Conservation (phyloP, 2,797 vertebrate genomes). For the Tolypeutes matacus region DNA sequence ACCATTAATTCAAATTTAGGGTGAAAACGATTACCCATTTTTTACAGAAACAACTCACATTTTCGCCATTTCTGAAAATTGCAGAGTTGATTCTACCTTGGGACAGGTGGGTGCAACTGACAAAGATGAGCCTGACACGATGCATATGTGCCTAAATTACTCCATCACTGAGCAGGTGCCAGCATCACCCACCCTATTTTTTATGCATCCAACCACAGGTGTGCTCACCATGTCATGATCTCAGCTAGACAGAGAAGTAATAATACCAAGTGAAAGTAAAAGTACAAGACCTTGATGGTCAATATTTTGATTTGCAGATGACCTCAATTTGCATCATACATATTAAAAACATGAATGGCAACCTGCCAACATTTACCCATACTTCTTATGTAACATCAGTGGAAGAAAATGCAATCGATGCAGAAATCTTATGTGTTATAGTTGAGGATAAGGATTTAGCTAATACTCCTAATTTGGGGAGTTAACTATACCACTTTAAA, state of each 20-base stretch:
- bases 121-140: conserved; percentile 86
- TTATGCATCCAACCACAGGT: conserved; percentile 88
- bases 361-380: conserved; percentile 89
- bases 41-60: conserved; percentile 85
- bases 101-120: conserved; percentile 91
- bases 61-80: conserved; percentile 90
- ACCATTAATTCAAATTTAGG: conserved; percentile 89
- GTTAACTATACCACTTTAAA: conserved; percentile 91
- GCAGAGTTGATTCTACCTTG: conserved; percentile 88
- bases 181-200: conserved; percentile 82
- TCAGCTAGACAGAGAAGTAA: conserved; percentile 93
- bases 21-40: conserved; percentile 91
- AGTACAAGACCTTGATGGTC: conserved; percentile 92
- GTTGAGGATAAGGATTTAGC: conserved; percentile 91
- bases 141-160: conserved; percentile 90
- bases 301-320: conserved; percentile 83
- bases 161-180: conserved; percentile 87
- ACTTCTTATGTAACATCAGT: conserved; percentile 86
- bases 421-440: conserved; percentile 91
- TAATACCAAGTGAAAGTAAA: conserved; percentile 87
- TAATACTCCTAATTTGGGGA: conserved; percentile 90
- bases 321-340: conserved; percentile 89
- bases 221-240: conserved; percentile 86
- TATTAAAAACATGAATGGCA: conserved; percentile 93
- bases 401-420: conserved; percentile 89